phyloP scores from a whole-genome alignment of 2,888 invertebrate genomes.

The Chloroclystis v-ata region DNA sequence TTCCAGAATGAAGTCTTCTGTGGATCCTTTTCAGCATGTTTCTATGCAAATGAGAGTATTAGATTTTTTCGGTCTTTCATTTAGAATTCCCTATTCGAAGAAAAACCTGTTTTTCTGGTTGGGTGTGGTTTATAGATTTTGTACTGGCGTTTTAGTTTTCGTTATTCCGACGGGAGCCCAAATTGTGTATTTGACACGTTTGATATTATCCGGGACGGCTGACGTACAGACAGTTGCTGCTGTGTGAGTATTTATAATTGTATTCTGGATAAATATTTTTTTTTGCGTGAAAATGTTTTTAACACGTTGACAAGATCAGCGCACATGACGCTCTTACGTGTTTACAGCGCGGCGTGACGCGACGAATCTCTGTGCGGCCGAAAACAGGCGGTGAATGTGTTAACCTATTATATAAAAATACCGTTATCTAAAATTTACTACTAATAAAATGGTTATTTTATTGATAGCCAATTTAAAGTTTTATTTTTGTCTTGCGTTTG shows the following conservation, averaged over 20 bases:
- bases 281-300: neutral
- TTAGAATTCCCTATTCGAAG: slow-evolving; percentile 40
- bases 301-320: too few relatives aligned
- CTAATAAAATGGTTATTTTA: too few relatives aligned
- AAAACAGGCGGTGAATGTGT: too few relatives aligned
- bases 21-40: slow-evolving; percentile 40
- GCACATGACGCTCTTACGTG: too few relatives aligned
- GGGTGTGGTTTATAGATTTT: slow-evolving; percentile 28
- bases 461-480: too few relatives aligned
- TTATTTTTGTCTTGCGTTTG: too few relatives aligned
- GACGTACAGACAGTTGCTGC: slow-evolving; percentile 46
- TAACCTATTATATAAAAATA: too few relatives aligned
- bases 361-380: too few relatives aligned
- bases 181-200: slow-evolving; percentile 38
- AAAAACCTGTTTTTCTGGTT: slow-evolving; percentile 41
- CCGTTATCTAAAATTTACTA: too few relatives aligned
- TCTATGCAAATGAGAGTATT: slow-evolving; percentile 41
- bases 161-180: slow-evolving; percentile 42
- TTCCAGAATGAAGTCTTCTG: slow-evolving; percentile 32
- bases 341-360: too few relatives aligned
- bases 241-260: slow-evolving; percentile 38
- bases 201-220: slow-evolving; percentile 37
- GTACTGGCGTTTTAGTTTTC: slow-evolving; percentile 36
- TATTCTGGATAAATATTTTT: neutral
- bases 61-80: slow-evolving; percentile 45